phyloP scores from a whole-genome alignment of 2,888 invertebrate genomes.

The Oxytorus armatus region DNA sequence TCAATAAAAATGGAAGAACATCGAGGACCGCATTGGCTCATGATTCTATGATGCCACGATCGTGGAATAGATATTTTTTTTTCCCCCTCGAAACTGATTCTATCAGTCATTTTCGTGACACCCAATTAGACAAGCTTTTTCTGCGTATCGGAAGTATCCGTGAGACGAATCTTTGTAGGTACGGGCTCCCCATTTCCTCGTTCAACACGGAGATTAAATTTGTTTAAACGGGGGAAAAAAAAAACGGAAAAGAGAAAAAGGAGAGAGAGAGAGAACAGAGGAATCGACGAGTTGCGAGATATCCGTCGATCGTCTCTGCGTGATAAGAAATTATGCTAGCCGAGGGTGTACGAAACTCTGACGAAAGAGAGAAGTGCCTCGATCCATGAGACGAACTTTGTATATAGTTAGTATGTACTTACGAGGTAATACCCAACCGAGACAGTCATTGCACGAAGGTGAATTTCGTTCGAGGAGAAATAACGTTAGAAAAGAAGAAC shows the following conservation, averaged over 20 bases:
- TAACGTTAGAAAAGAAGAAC: too few relatives aligned
- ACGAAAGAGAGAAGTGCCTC: slow-evolving; percentile 43
- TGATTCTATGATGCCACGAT: background rate
- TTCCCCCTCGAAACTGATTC: background rate
- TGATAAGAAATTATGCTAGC: slow-evolving; percentile 72
- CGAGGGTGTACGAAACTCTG: slow-evolving; percentile 27
- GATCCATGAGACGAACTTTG: slow-evolving; percentile 38
- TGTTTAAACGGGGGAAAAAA: background rate
- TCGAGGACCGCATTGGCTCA: background rate
- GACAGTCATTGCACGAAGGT: background rate
- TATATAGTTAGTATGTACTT: background rate
- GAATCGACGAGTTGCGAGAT: slow-evolving; percentile 79
- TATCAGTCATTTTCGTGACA: too few relatives aligned
- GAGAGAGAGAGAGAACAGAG: slow-evolving; percentile 3
- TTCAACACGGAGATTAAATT: slow-evolving; percentile 19
- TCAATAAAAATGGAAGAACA: background rate
- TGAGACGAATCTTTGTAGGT: slow-evolving; percentile 16
- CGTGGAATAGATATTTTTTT: background rate
- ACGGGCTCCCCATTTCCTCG: slow-evolving; percentile 28
- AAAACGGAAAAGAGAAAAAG: background rate
- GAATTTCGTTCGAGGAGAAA: background rate
- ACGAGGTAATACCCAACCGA: too few relatives aligned
- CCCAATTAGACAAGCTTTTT: too few relatives aligned
- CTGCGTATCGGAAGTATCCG: background rate
- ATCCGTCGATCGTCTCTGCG: slow-evolving; percentile 79